phyloP scores from a whole-genome alignment of 2,113 vertebrate species.

The Crocuta crocuta region DNA sequence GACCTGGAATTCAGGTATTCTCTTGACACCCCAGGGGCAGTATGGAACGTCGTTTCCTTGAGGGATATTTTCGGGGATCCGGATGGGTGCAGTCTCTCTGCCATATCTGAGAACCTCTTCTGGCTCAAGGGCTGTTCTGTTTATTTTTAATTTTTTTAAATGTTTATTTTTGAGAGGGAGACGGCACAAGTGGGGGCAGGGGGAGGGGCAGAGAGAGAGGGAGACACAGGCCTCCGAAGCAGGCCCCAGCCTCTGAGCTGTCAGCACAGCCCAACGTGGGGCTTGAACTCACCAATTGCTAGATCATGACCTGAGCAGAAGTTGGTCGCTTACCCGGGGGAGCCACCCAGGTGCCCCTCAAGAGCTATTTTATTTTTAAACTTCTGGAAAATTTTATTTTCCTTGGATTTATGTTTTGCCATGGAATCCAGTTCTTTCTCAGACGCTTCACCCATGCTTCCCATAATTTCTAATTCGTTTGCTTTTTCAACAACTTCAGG shows the following conservation, averaged over 20 bases:
- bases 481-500: conserved; percentile 70
- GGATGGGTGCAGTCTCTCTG: conserved; percentile 90
- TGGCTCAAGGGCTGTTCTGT: conserved; percentile 91
- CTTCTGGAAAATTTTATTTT: conserved; percentile 90
- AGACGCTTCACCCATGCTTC: conserved; percentile 62
- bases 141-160: no score
- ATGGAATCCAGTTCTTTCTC: conserved; percentile 91
- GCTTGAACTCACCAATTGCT: no score
- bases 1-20: conserved; percentile 97
- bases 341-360: no score
- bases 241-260: no score
- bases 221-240: no score
- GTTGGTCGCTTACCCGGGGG: no score
- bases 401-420: conserved; percentile 94
- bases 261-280: no score
- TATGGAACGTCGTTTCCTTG: conserved; percentile 90
- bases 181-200: no score
- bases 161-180: no score
- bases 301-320: no score
- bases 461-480: conserved; percentile 33
- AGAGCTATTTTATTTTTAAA: conserved; percentile 91
- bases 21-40: conserved; percentile 93
- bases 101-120: conserved; percentile 97
- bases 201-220: no score
- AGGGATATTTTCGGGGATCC: conserved; percentile 94